A percentile compares a stretch with the other conserved stretches of the same genome.
Evolutionary conservation across 2,113 vertebrate genomes (phyloP).

Genomic region (Vulpes vulpes): DNA sequence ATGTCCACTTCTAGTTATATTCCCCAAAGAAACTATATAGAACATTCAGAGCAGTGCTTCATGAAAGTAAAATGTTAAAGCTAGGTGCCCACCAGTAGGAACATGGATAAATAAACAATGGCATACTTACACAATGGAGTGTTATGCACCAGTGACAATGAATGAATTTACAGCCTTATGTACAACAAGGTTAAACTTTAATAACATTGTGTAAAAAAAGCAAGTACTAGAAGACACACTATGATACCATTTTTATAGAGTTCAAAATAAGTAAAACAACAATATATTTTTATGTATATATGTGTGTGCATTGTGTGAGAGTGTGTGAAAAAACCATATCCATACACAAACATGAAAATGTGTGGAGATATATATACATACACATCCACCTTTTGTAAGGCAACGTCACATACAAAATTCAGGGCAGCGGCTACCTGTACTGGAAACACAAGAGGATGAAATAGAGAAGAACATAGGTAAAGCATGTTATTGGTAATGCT

Average conservation of each 20-base stretch:
- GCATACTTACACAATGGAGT: neutral
- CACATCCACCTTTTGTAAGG: neutral
- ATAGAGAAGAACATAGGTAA: neutral
- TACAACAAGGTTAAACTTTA: neutral
- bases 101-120: neutral
- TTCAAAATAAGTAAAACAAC: neutral
- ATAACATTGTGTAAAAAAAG: neutral
- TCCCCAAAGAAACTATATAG: neutral
- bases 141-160: neutral
- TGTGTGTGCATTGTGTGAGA: neutral
- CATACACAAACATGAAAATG: neutral
- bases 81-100: neutral
- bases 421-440: neutral
- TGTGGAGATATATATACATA: too few relatives aligned
- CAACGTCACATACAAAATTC: neutral
- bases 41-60: neutral
- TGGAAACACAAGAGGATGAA: neutral
- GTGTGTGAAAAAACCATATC: neutral
- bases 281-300: neutral
- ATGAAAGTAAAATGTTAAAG: neutral
- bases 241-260: neutral
- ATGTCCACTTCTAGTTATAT: neutral
- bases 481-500: neutral
- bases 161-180: neutral
- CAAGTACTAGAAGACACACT: neutral